Base-by-base conservation (phyloP, 2,113 vertebrate genomes). In the Porphyrio hochstetteri region DNA sequence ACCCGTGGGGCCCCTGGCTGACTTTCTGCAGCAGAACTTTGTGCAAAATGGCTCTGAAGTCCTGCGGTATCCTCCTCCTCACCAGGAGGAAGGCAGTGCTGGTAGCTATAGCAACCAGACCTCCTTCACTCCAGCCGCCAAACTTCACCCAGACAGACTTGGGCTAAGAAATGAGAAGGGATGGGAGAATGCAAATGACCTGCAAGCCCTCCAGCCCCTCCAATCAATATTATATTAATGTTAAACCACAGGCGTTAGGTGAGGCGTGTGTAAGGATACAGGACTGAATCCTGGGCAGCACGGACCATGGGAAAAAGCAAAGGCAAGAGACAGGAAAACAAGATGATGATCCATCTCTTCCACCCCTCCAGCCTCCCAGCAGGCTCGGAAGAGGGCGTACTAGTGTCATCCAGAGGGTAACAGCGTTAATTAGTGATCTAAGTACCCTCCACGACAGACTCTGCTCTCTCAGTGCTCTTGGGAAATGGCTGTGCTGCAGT, bases 81-180 rank as follows among this genome's bases (percentile, higher is more conserved):
- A 0, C 40, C 0, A 14, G 84, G 78, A 95, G 78, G 91, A 96
- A 93, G 90, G 88, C 92, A 81, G 86, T 1, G 15, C 83, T 15
- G n/a, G 95, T 95, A 86, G 74, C 92, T 64, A 96, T 92, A 25
- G 96, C 92, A 94, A 95, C 92, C 90, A 29, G 56, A 36, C n/a
- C 95, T 90, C 78, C 78, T 82, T 81, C 7, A 2, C 90, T 55
- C 85, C 81, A 71, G 85, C 63, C 0, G 15, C 80, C 84, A 53
- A 95, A 93, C 68, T 90, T 92, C 17, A 1, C 70, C 81, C 74
- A 80, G 90, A 38, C 28, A 1, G 69, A 83, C 81, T 76, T 70
- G 53, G 71, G 48, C 1, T 5, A 67, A 86, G 65, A 35, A 78
- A n/a, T 5, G 61, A 75, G 84, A 59, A 89, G 68, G 85, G 76